These are phyloP conservation scores for Pleuronectes platessa DNA, from an alignment of 2,113 vertebrate genomes.

Conservation along the genomic window DNA sequence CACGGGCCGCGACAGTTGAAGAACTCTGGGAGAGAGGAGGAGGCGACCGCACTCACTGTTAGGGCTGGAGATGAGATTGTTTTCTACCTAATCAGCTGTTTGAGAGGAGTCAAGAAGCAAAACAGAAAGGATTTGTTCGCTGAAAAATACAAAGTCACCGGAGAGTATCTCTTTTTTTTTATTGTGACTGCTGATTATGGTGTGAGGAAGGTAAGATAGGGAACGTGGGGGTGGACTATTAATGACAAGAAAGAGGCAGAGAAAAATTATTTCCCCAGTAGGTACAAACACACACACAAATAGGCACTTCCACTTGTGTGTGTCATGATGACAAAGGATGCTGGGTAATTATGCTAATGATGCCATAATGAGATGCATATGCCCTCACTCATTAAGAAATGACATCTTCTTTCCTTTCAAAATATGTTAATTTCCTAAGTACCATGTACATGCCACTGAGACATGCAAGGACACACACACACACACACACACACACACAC, in stretches of 20 bases:
- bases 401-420: slow-evolving; percentile 63
- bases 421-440: slow-evolving; percentile 69
- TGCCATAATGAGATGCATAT: slow-evolving; percentile 75
- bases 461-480: slow-evolving; percentile 21
- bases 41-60: slow-evolving; percentile 27
- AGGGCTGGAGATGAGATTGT: slow-evolving; percentile 28
- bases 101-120: neutral
- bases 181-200: neutral
- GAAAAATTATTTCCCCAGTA: slow-evolving; percentile 38
- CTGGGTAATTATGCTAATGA: slow-evolving; percentile 79
- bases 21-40: slow-evolving; percentile 46
- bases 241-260: slow-evolving; percentile 40
- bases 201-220: slow-evolving; percentile 19
- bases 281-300: slow-evolving; percentile 42
- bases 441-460: slow-evolving; percentile 19
- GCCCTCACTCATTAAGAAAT: slow-evolving; percentile 72
- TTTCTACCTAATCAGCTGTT: slow-evolving; percentile 54
- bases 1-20: slow-evolving; percentile 16
- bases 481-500: slow-evolving; percentile 13
- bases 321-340: slow-evolving; percentile 77
- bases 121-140: neutral
- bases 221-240: slow-evolving; percentile 30
- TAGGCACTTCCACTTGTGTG: slow-evolving; percentile 41
- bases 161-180: neutral
- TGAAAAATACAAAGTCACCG: slow-evolving; percentile 1